These are phyloP conservation scores for Drosophila nikananu DNA, from an alignment of 1,140 invertebrate genomes.

Conservation along the genomic window DNA sequence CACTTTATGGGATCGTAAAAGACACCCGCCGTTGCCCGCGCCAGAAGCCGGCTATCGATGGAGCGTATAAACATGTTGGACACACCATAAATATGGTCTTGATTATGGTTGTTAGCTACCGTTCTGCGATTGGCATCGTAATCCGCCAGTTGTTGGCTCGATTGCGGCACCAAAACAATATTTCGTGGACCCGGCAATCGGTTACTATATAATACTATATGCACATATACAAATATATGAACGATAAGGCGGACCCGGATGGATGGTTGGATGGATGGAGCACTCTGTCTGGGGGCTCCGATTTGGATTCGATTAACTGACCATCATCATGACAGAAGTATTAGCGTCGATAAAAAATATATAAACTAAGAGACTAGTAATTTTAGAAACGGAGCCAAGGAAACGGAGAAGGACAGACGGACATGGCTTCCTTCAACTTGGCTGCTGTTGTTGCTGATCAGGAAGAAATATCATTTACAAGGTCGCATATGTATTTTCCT, in stretches of 20 bases:
- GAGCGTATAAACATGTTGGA: conserved; percentile 45
- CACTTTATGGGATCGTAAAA: conserved; percentile 40
- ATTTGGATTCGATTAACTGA: conserved; percentile 18
- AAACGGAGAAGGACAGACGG: too few relatives aligned
- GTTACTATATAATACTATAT: conserved; percentile 8
- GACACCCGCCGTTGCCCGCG: background rate
- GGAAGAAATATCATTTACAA: too few relatives aligned
- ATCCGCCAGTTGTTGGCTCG: conserved; percentile 64
- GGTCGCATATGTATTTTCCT: too few relatives aligned
- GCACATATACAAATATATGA: background rate
- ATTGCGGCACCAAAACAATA: conserved; percentile 58
- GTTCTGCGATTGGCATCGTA: conserved; percentile 74
- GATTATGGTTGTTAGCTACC: conserved; percentile 78
- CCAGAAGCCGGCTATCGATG: conserved; percentile 6
- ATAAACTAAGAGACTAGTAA: too few relatives aligned
- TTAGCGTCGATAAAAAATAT: too few relatives aligned
- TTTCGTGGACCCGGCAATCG: conserved; percentile 17
- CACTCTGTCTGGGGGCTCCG: conserved; percentile 24
- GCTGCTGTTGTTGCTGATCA: too few relatives aligned
- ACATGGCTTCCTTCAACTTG: too few relatives aligned
- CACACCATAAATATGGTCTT: conserved; percentile 70
- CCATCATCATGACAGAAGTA: background rate
- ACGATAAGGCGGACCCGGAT: conserved; percentile 42
- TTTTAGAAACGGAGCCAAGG: too few relatives aligned
- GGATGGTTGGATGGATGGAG: conserved; percentile 8